Evolutionary conservation across 1,140 invertebrate species (phyloP), one percentile per base, ranked within the genome.

Genomic region (Lutraria rhynchaena): DNA sequence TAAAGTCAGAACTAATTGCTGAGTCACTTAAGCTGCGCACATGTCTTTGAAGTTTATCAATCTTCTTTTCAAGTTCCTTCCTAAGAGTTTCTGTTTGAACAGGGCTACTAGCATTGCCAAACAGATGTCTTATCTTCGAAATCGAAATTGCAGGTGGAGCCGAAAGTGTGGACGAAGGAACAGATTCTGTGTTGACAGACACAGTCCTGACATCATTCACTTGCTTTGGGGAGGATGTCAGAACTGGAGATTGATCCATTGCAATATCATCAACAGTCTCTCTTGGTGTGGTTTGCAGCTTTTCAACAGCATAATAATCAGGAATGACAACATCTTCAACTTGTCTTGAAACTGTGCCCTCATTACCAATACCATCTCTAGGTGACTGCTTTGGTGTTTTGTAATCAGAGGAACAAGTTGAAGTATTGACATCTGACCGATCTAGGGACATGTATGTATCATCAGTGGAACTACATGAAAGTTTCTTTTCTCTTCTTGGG

Each of bases 1-100:
- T 91, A 57, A 80, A 90, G 71, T 91, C 90, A n/a, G 90, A 91
- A 81, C 90, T 90, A 41, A 91, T 91, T 7, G 90, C 90, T 7
- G 90, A 91, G 61, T 91, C 90, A 85, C 89, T 90, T n/a, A 86
- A 63, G 73, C 88, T 88, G 35, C 86, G 81, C 1, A 86, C 65
- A 74, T 84, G 65, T 27, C 74, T 73, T 22, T 89, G 81, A 24
- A 90, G 49, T 37, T 74, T 78, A n/a, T 80, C 86, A 31, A 88
- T 81, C 63, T 87, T 86, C 46, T 85, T 85, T 75, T 89, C 83
- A 22, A 87, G 69, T 69, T 87, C 83, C 70, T 67, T 71, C 69
- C 82, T 87, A 15, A 87, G 60, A 53, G 61, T 61, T 70, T 87
- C 85, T 61, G 60, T 76, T 33, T 53, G 35, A 11, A 29, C 55